phyloP scores from a whole-genome alignment of 2,797 vertebrate species.

The Borostomias antarcticus region DNA sequence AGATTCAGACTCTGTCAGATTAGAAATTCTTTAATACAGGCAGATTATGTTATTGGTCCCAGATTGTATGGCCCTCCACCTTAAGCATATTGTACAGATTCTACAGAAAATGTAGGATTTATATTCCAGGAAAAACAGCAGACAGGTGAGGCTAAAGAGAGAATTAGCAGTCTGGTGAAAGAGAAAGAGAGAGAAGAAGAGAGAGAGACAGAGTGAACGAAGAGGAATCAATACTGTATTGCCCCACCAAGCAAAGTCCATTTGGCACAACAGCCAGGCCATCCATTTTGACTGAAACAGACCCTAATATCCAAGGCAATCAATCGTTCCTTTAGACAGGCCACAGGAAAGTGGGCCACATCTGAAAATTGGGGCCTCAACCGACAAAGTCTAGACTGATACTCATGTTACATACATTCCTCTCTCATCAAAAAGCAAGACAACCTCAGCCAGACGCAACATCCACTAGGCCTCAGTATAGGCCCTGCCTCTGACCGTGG shows the following conservation, averaged over 20 bases:
- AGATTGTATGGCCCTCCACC: too few relatives aligned
- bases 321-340: not conserved
- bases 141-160: not conserved
- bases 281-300: not conserved
- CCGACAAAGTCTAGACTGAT: not conserved
- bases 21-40: too few relatives aligned
- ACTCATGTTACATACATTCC: not conserved
- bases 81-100: not conserved
- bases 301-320: slow-evolving; percentile 14
- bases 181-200: not conserved
- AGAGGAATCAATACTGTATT: slow-evolving; percentile 26
- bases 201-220: not conserved
- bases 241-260: slow-evolving; percentile 11
- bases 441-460: not conserved
- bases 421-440: not conserved
- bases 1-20: too few relatives aligned
- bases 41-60: not conserved
- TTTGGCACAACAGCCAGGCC: slow-evolving; percentile 13
- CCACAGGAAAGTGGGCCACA: not conserved
- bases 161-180: too few relatives aligned
- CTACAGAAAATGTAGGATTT: too few relatives aligned
- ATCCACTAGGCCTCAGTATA: not conserved
- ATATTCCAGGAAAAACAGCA: not conserved
- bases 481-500: too few relatives aligned
- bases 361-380: not conserved